Evolutionary conservation across 2,113 vertebrate species (phyloP).

Genomic region (Hoplias malabaricus): DNA sequence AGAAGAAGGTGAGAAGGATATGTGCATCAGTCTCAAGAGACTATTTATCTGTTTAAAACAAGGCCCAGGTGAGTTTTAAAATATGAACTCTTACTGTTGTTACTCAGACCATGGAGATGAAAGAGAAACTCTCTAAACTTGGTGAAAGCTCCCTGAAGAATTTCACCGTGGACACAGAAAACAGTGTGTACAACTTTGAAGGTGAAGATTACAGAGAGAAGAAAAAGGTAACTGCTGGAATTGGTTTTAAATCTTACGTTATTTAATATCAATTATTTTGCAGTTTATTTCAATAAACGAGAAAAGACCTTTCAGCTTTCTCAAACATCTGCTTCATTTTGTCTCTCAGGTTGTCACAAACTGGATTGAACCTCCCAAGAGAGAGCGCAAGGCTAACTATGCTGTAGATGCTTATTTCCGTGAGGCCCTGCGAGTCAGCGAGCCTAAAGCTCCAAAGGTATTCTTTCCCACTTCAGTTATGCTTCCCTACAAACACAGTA

Average conservation of each 20-base stretch:
- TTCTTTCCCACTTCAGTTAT: neutral
- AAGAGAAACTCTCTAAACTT: constrained; percentile 90
- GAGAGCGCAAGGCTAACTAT: constrained; percentile 97
- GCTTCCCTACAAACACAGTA: neutral
- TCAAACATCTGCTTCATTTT: neutral
- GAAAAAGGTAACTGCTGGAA: constrained; percentile 85
- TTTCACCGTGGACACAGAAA: constrained; percentile 97
- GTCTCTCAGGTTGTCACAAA: constrained; percentile 86
- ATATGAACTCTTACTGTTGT: neutral
- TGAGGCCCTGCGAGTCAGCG: constrained; percentile 95
- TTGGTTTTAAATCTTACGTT: neutral
- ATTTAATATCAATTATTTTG: neutral
- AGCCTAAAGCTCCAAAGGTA: constrained; percentile 98
- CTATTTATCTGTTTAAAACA: too few species aligned
- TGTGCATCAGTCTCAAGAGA: neutral
- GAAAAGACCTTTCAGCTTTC: neutral
- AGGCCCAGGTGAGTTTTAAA: too few species aligned
- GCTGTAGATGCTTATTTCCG: constrained; percentile 98
- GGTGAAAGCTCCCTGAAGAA: constrained; percentile 94
- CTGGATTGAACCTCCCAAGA: constrained; percentile 97
- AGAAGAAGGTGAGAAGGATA: constrained; percentile 84
- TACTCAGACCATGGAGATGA: constrained; percentile 92
- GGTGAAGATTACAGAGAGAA: constrained; percentile 99
- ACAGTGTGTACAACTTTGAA: constrained; percentile 97
- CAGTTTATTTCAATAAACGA: neutral